Evolutionary conservation across 2,113 vertebrate species (phyloP).

Genomic region (Callipepla squamata): DNA sequence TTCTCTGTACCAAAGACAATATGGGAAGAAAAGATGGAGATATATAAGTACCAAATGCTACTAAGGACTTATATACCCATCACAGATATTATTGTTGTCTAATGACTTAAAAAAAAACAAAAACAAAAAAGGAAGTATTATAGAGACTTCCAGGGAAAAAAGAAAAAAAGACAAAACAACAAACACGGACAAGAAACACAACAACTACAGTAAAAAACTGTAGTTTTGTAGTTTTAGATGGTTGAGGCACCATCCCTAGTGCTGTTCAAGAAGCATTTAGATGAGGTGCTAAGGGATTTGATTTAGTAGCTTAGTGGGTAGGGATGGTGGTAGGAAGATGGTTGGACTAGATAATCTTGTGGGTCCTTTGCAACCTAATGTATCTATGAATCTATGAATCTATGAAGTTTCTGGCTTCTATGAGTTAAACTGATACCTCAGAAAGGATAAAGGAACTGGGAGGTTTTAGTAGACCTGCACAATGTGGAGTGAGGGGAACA

Average conservation of each 20-base stretch:
- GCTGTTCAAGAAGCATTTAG: too few species aligned
- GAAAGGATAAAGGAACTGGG: not conserved
- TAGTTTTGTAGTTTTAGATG: too few species aligned
- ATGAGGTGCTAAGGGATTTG: too few species aligned
- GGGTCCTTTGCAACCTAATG: too few species aligned
- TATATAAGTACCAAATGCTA: not conserved
- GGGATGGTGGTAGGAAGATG: too few species aligned
- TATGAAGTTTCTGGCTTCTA: not conserved
- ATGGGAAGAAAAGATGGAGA: not conserved
- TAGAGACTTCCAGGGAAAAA: not conserved
- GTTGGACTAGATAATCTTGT: too few species aligned
- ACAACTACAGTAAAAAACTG: not conserved
- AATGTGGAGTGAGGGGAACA: not conserved
- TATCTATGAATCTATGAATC: too few species aligned
- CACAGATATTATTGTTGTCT: not conserved
- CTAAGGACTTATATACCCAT: not conserved
- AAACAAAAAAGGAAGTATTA: not conserved
- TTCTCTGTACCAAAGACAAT: not conserved
- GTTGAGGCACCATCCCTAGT: too few species aligned
- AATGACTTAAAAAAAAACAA: not conserved
- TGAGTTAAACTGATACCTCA: not conserved
- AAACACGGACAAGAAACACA: accelerated
- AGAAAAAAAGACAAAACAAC: not conserved
- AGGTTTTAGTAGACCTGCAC: not conserved
- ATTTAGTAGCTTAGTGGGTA: too few species aligned